Evolutionary conservation across 2,797 vertebrate genomes (phyloP), one percentile per base, ranked within the genome.

Genomic region (Eleutherodactylus coqui): DNA sequence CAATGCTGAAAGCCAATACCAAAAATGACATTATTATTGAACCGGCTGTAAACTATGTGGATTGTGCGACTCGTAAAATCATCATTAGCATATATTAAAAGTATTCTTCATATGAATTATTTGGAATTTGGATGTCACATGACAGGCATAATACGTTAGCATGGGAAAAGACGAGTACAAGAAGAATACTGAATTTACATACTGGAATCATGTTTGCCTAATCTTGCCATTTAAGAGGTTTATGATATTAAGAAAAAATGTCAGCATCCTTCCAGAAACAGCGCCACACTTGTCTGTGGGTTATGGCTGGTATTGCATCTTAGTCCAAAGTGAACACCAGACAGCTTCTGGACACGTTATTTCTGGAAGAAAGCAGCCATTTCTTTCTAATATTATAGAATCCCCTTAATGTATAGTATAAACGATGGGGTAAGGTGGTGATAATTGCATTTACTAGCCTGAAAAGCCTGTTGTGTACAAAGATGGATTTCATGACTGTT

Each of bases 1-100:
- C 89, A 92, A 92, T 94, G 96, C 27, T 79, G 93, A 95, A 97
- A 96, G 92, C 94, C 93, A 88, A 94, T 95, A 94, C 88, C 90
- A 93, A 93, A 94, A 94, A 95, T 41, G 69, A 72, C 34, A 72
- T 72, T 41, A 72, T 41, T 43, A 72, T 43, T n/a, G 21, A 4
- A 43, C 38, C 13, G 2, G 19, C 34, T 69, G 64, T 19, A 69
- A 38, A 13, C 10, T 24, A 11, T 43, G 36, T 43, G 38, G 36
- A 41, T 72, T n/a, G 43, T 72, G n/a, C 27, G 10, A 72, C 69
- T 41, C 11, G 43, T 27, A n/a, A 11, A 0, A 1, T n/a, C 24
- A 9, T 43, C 43, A 21, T 41, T 14, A 21, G 21, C 17, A 24
- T 38, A 21, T 38, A 69, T 38, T 67, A 17, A 72, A 8, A 43